A percentile compares a stretch with the other conserved stretches of the same genome.
phyloP scores from a whole-genome alignment of 1,140 invertebrate genomes.

The Pemphigus obesinymphae region DNA sequence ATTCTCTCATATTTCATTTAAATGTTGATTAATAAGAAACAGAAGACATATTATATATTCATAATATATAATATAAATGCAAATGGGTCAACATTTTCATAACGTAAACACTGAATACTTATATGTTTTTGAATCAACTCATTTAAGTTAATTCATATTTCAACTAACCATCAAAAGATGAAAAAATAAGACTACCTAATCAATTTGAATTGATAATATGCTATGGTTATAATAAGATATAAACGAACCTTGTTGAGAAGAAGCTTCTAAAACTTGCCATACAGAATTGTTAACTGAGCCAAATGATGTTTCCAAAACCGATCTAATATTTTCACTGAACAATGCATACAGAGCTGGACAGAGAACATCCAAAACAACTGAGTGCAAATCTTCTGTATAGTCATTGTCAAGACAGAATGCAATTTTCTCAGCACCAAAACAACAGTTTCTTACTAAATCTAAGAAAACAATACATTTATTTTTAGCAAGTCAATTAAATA shows the following conservation, averaged over 20 bases:
- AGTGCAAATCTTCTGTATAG: constrained; percentile 25
- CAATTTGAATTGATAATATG: neutral
- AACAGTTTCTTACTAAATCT: constrained; percentile 36
- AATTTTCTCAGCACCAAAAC: constrained; percentile 44
- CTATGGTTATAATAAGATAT: neutral
- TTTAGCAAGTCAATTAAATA: no score
- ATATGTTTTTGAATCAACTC: no score
- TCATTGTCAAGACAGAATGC: constrained; percentile 27
- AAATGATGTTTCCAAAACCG: constrained; percentile 76
- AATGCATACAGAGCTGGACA: constrained; percentile 81
- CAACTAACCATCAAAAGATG: neutral
- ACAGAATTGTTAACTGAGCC: constrained; percentile 81
- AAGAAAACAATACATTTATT: neutral
- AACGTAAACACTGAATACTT: no score
- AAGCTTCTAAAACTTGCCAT: constrained; percentile 82
- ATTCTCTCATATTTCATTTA: no score
- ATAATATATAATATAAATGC: no score
- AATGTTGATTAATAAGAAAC: no score
- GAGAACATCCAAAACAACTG: constrained; percentile 63
- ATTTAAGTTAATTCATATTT: neutral
- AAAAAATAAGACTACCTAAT: neutral
- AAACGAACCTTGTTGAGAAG: constrained; percentile 70
- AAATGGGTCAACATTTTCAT: no score
- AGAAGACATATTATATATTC: no score
- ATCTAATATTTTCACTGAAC: constrained; percentile 75